Conservation (phyloP, 2,888 invertebrate species). For the Salpingus planirostris region DNA sequence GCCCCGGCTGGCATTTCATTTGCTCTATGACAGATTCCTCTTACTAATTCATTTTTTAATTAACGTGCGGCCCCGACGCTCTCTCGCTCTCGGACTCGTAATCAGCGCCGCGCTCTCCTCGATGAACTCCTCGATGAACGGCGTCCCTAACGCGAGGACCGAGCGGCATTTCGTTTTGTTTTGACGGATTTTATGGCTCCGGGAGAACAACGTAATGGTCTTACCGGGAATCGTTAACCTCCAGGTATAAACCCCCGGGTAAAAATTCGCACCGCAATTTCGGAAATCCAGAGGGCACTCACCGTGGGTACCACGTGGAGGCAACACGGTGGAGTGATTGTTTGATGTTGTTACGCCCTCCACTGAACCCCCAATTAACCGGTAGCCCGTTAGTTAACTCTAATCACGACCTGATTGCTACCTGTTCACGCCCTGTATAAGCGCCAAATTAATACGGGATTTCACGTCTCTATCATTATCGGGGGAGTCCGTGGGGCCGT, state of each 20-base stretch:
- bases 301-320: slow-evolving; percentile 5
- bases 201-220: too few relatives aligned
- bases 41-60: slow-evolving; percentile 43
- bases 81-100: slow-evolving; percentile 24
- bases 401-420: slow-evolving; percentile 40
- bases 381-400: slow-evolving; percentile 40
- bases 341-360: slow-evolving; percentile 41
- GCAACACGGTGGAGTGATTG: slow-evolving; percentile 29
- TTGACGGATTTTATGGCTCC: slow-evolving; percentile 29
- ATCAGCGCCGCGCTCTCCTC: slow-evolving; percentile 21
- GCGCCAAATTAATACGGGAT: slow-evolving; percentile 37
- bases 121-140: slow-evolving; percentile 23
- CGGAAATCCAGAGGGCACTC: too few relatives aligned
- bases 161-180: too few relatives aligned
- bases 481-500: too few relatives aligned
- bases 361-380: slow-evolving; percentile 41
- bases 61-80: slow-evolving; percentile 33
- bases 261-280: too few relatives aligned
- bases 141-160: too few relatives aligned
- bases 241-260: too few relatives aligned
- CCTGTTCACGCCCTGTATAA: slow-evolving; percentile 37
- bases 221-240: too few relatives aligned
- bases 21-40: slow-evolving; percentile 41
- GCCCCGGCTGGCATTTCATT: slow-evolving; percentile 38
- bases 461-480: slow-evolving; percentile 28